Evolutionary conservation across 2,888 invertebrate genomes (phyloP).

Genomic region (Chrysomela aeneicollis): DNA sequence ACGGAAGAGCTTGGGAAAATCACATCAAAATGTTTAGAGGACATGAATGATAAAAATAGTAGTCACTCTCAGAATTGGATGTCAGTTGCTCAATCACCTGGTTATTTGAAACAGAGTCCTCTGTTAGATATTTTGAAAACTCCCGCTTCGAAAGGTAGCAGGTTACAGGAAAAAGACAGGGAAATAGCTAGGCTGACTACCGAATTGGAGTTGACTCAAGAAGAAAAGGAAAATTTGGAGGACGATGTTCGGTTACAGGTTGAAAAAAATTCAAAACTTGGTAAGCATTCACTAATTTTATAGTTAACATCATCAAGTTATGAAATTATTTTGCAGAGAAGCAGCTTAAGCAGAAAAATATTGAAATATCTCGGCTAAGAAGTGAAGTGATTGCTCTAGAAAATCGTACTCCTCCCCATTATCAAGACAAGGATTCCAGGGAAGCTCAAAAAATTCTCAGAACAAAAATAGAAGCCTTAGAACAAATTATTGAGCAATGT

Average conservation of each 20-base stretch:
- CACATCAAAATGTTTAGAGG: conserved; percentile 44
- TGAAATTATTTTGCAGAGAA: conserved; percentile 44
- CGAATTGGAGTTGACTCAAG: conserved; percentile 69
- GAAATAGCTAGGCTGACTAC: conserved; percentile 66
- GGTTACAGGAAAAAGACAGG: conserved; percentile 53
- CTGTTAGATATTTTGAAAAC: conserved; percentile 55
- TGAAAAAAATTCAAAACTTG: conserved; percentile 64
- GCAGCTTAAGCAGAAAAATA: conserved; percentile 58
- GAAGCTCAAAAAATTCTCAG: conserved; percentile 55
- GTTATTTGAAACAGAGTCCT: conserved; percentile 44
- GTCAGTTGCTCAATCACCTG: conserved; percentile 40
- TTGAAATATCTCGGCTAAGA: conserved; percentile 58
- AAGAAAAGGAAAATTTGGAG: conserved; percentile 69
- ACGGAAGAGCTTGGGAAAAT: conserved; percentile 47
- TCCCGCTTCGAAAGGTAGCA: conserved; percentile 47
- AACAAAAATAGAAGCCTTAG: conserved; percentile 65
- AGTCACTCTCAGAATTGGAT: conserved; percentile 36
- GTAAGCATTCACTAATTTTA: conserved; percentile 53
- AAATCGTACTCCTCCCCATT: conserved; percentile 51
- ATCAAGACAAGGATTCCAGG: conserved; percentile 49
- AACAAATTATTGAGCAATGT: conserved; percentile 63
- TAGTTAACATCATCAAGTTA: background rate
- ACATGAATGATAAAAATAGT: conserved; percentile 26
- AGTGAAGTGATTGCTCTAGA: conserved; percentile 54
- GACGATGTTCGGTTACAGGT: conserved; percentile 67